Evolutionary conservation across 2,888 invertebrate species (phyloP), one percentile per base, ranked within the genome.

Genomic region (Helleia helle): DNA sequence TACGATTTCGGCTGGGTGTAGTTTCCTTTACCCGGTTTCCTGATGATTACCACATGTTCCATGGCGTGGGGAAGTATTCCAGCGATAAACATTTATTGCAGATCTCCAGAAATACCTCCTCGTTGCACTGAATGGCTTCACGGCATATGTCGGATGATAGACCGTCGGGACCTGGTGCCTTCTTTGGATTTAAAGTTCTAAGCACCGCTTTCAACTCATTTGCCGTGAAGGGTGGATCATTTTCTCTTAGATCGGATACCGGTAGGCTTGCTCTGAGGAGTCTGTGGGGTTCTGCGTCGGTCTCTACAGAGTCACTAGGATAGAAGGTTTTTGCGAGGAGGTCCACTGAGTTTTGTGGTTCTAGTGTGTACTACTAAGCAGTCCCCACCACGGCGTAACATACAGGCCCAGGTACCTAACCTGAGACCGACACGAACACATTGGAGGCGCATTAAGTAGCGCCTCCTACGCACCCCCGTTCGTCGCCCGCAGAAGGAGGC

Each of bases 131-230:
- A 0, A 51, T 47, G 4, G 48, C 48, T 2, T 14, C 26, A 1
- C 2, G 6, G 36, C 54, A 54, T n/a, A 58, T 56, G 31, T 56
- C 55, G 0, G 54, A 42, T 0, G 55, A 58, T 1, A 54, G 25
- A 0, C 52, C 50, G 13, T 55, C 57, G 1, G 31, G 25, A 0
- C 51, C 55, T 1, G 55, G 53, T 5, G 55, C 52, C 27, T 49
- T 49, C 8, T 43, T 46, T 4, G 49, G 46, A n/a, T 47, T 47
- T 3, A 40, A 27, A 4, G 28, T 22, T 5, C 9, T 17, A 0
- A 44, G n/a, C 4, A 42, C 44, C 6, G 8, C 1, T 1, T 46
- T 37, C 7, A 49, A 25, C 13, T 49, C 47, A 11, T 36, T 42
- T 2, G 18, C 4, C 0, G 42, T 37, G 11, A 48, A 46, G 1